Evolutionary conservation across 1,140 invertebrate genomes (phyloP).

Genomic region (Macrosteles quadrilineatus): DNA sequence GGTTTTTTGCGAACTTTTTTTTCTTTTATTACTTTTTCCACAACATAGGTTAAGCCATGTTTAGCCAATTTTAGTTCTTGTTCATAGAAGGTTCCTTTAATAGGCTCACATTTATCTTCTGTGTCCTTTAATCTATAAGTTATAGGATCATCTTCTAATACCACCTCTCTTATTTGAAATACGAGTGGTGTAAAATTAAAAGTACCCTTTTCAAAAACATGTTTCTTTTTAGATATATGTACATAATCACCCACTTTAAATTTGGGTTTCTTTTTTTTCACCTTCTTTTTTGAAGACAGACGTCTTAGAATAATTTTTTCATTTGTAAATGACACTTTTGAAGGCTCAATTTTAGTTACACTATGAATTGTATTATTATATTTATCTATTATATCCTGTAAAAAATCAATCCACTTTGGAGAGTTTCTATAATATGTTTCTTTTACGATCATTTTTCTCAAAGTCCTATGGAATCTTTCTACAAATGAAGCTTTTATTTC

Average conservation of each 20-base stretch:
- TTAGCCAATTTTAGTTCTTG: too few relatives aligned
- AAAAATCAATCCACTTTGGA: constrained; percentile 21
- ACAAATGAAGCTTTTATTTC: constrained; percentile 49
- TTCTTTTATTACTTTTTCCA: too few relatives aligned
- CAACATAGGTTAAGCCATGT: too few relatives aligned
- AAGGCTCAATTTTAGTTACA: constrained; percentile 10
- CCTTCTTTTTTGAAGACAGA: too few relatives aligned
- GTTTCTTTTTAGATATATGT: background rate
- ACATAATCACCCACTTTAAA: background rate
- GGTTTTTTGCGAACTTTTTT: too few relatives aligned
- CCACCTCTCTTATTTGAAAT: too few relatives aligned
- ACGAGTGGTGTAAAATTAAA: too few relatives aligned
- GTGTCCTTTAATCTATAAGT: too few relatives aligned
- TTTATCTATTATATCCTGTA: constrained; percentile 44
- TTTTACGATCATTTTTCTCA: constrained; percentile 48
- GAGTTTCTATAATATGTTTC: constrained; percentile 46
- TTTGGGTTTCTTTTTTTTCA: background rate
- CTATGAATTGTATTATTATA: constrained; percentile 47
- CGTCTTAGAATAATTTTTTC: background rate
- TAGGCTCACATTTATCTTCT: too few relatives aligned
- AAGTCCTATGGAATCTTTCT: constrained; percentile 50
- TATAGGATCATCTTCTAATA: too few relatives aligned
- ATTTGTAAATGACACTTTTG: background rate
- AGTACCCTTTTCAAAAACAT: too few relatives aligned
- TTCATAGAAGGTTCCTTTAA: too few relatives aligned